phyloP scores from a whole-genome alignment of 2,113 vertebrate genomes.

The Myiozetetes cayanensis region DNA sequence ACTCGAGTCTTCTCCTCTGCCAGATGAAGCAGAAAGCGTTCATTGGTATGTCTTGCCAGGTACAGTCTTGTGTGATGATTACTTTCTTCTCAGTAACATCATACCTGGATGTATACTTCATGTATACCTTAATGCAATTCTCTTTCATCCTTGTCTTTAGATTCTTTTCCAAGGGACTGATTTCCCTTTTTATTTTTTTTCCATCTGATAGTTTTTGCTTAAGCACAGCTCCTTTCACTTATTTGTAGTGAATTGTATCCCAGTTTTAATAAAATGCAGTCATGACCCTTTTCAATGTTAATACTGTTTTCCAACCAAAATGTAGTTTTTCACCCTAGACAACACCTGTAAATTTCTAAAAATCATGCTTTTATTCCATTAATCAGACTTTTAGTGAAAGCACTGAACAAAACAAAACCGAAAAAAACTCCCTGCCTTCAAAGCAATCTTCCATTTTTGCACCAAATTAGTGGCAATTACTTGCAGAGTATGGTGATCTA shows the following conservation, averaged over 20 bases:
- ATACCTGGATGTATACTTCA: not conserved
- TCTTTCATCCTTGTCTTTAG: not conserved
- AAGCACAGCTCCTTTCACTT: not conserved
- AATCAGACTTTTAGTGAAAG: not conserved
- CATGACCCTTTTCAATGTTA: not conserved
- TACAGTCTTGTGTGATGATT: not conserved
- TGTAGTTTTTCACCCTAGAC: not conserved
- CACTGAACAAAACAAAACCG: not conserved
- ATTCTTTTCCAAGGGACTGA: not conserved
- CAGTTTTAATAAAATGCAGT: not conserved
- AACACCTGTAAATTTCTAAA: not conserved
- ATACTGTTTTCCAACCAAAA: not conserved
- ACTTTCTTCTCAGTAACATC: not conserved
- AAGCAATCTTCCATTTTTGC: not conserved
- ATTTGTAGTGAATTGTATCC: not conserved
- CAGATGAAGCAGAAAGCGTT: not conserved
- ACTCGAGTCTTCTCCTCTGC: not conserved
- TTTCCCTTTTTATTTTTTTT: not conserved
- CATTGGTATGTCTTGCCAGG: accelerated
- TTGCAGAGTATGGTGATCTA: not conserved
- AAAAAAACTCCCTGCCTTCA: not conserved
- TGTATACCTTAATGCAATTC: not conserved
- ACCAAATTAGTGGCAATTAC: not conserved
- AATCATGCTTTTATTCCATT: not conserved
- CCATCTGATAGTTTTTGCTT: not conserved